A percentile compares a stretch with the other conserved stretches of the same genome.
Conservation (phyloP, 1,140 invertebrate species). For the Phenacoccus solenopsis region DNA sequence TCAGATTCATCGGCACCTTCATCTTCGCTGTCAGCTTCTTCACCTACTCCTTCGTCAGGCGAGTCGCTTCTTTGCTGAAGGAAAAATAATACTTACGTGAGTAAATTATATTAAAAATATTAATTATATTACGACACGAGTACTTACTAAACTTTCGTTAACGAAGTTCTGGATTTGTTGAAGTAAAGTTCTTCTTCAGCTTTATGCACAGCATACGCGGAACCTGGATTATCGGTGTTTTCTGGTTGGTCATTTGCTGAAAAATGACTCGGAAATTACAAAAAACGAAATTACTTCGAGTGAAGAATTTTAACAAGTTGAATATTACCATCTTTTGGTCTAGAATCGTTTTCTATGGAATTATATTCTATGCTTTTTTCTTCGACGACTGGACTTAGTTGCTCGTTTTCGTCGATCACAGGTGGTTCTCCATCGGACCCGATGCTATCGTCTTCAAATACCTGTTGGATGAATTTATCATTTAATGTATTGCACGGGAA, state of each 20-base stretch:
- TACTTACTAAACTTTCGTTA: neutral
- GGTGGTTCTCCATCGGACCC: constrained; percentile 30
- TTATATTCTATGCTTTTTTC: constrained; percentile 25
- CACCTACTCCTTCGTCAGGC: constrained; percentile 25
- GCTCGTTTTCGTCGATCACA: constrained; percentile 24
- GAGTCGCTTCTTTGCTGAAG: constrained; percentile 21
- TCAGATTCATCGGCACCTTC: constrained; percentile 28
- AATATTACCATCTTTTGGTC: neutral
- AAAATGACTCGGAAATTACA: too few relatives aligned
- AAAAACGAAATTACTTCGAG: neutral
- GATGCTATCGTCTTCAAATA: constrained; percentile 35
- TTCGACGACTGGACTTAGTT: constrained; percentile 25
- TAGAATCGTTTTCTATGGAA: neutral
- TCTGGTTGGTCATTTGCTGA: neutral
- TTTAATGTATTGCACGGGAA: too few relatives aligned
- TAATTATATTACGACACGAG: neutral
- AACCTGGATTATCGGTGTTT: neutral
- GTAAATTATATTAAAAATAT: neutral
- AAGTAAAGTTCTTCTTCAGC: neutral
- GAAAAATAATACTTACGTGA: neutral
- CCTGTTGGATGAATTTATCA: constrained; percentile 29
- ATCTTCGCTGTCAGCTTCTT: constrained; percentile 23
- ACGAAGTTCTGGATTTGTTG: neutral
- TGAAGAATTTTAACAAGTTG: neutral
- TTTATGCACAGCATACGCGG: neutral